A percentile compares a stretch with the other conserved stretches of the same genome.
Evolutionary conservation across 2,113 vertebrate genomes (phyloP).

Genomic region (Carassius gibelio): DNA sequence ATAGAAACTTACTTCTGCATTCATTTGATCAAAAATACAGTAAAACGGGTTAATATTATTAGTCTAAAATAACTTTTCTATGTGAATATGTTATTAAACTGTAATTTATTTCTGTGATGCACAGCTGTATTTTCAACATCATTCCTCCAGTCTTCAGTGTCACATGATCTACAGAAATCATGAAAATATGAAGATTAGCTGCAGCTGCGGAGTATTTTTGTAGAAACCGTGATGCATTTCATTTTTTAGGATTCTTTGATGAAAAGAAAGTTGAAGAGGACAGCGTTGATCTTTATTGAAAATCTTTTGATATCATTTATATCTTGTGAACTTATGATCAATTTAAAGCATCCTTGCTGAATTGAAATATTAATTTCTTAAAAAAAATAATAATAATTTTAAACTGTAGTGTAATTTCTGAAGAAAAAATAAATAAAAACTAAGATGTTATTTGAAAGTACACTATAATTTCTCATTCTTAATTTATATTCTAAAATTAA

Average conservation of each 20-base stretch:
- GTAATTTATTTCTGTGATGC: no score
- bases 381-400: no score
- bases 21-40: background rate
- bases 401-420: no score
- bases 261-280: background rate
- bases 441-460: no score
- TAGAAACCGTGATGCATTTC: background rate
- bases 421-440: no score
- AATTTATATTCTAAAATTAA: no score
- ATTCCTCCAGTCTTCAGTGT: background rate
- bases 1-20: slow-evolving; percentile 19
- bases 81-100: no score
- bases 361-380: background rate
- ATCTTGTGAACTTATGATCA: background rate
- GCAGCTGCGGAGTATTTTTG: background rate
- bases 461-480: no score
- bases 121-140: background rate
- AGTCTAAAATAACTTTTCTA: background rate
- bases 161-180: background rate
- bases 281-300: no score
- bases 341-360: background rate
- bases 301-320: no score
- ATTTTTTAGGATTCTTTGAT: background rate
- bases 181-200: background rate
- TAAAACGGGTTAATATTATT: background rate